Evolutionary conservation across 2,888 invertebrate genomes (phyloP).

Genomic region (Schrankia costaestrigalis): DNA sequence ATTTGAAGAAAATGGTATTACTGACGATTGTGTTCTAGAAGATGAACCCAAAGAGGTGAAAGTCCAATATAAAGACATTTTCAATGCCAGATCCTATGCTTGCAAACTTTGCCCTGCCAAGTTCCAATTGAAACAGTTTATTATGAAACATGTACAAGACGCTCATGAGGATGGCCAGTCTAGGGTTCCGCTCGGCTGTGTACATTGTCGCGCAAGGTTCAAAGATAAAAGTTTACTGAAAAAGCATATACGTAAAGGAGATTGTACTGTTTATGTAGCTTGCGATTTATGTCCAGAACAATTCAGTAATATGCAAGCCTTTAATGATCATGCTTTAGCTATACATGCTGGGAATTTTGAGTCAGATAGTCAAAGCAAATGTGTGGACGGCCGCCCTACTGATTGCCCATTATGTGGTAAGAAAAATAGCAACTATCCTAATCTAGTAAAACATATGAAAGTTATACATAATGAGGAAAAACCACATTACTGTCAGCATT

Average conservation of each 20-base stretch:
- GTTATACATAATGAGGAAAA: constrained; percentile 70
- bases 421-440: constrained; percentile 77
- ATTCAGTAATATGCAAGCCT: constrained; percentile 71
- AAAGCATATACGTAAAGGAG: constrained; percentile 75
- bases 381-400: constrained; percentile 70
- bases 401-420: constrained; percentile 80
- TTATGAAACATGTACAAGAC: constrained; percentile 75
- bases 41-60: constrained; percentile 63
- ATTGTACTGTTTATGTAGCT: constrained; percentile 80
- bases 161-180: constrained; percentile 76
- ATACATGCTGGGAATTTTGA: constrained; percentile 70
- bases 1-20: constrained; percentile 72
- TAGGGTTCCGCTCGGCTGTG: constrained; percentile 60
- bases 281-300: constrained; percentile 75
- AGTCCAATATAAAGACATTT: constrained; percentile 72
- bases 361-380: constrained; percentile 62
- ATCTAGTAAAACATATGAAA: constrained; percentile 81
- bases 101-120: constrained; percentile 76
- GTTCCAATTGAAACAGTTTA: constrained; percentile 75
- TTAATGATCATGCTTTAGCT: constrained; percentile 70
- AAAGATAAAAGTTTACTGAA: constrained; percentile 70
- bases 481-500: constrained; percentile 81
- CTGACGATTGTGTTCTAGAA: constrained; percentile 70
- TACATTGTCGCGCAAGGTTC: constrained; percentile 68
- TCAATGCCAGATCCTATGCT: constrained; percentile 74